Percentiles rank a stretch among this genome's conserved stretches.
These are phyloP conservation scores for Phoebastria nigripes DNA, from an alignment of 2,797 vertebrate species.

Conservation along the genomic window DNA sequence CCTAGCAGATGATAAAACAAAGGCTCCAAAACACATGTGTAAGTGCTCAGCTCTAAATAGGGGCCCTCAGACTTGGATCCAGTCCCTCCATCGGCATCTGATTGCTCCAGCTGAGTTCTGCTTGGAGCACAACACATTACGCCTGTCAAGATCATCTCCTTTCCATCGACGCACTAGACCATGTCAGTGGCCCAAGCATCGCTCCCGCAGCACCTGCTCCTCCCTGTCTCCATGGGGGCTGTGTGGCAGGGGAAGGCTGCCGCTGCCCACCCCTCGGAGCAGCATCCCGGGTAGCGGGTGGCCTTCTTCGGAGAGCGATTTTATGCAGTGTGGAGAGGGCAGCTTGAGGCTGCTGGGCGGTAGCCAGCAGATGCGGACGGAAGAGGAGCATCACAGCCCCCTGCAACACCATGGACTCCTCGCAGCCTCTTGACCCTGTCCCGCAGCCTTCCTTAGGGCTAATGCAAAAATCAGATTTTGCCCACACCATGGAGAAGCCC, in stretches of 20 bases:
- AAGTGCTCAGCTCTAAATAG: not conserved
- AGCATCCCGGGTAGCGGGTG: accelerated
- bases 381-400: not conserved
- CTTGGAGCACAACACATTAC: not conserved
- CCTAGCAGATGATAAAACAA: not conserved
- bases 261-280: not conserved
- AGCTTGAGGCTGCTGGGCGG: not conserved
- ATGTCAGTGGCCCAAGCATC: accelerated
- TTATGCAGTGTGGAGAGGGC: not conserved
- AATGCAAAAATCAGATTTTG: not conserved
- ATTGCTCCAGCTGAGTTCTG: not conserved
- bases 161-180: not conserved
- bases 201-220: not conserved
- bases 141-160: not conserved
- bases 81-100: not conserved
- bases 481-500: not conserved
- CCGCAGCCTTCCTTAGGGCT: not conserved
- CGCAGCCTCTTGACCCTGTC: not conserved
- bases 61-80: not conserved
- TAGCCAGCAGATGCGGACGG: not conserved
- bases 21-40: not conserved
- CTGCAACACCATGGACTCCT: not conserved
- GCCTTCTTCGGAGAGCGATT: not conserved
- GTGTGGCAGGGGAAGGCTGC: not conserved
- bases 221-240: not conserved